Evolutionary conservation across 1,140 invertebrate species (phyloP).

Genomic region (Ceratitis capitata): DNA sequence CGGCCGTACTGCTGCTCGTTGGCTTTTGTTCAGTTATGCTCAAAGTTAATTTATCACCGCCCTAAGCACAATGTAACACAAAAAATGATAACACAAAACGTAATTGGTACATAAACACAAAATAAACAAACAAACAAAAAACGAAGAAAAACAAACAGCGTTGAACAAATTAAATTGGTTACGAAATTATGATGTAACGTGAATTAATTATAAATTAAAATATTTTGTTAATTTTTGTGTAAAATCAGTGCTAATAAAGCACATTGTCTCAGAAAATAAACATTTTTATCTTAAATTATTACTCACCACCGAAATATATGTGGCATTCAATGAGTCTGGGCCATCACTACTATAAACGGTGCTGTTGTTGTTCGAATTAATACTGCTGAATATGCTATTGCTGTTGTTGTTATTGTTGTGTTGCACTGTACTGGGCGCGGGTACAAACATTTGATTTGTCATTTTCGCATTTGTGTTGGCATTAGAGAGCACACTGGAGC

Average conservation of each 20-base stretch:
- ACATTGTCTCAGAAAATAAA: background rate
- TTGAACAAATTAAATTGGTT: slow-evolving; percentile 47
- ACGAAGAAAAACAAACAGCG: slow-evolving; percentile 61
- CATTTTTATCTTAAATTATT: too few species aligned
- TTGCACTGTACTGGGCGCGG: slow-evolving; percentile 63
- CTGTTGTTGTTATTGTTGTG: slow-evolving; percentile 47
- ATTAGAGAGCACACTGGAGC: slow-evolving; percentile 38
- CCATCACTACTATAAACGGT: slow-evolving; percentile 48
- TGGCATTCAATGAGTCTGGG: slow-evolving; percentile 68
- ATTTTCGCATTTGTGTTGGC: slow-evolving; percentile 68
- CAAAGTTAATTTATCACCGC: slow-evolving; percentile 80
- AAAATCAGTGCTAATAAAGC: too few species aligned
- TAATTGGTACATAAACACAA: slow-evolving; percentile 44
- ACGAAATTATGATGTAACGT: slow-evolving; percentile 43
- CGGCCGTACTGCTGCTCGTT: slow-evolving; percentile 43
- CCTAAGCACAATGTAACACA: slow-evolving; percentile 61
- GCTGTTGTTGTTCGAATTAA: slow-evolving; percentile 44
- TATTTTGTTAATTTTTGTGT: too few species aligned
- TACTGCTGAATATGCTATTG: slow-evolving; percentile 45
- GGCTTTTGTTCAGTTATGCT: slow-evolving; percentile 69
- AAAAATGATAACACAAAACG: slow-evolving; percentile 29
- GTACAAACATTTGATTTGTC: slow-evolving; percentile 69
- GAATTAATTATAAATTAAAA: background rate
- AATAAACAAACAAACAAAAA: too few species aligned
- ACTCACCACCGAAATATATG: slow-evolving; percentile 82